Conservation (phyloP, 2,113 vertebrate species). For the Cettia cetti region DNA sequence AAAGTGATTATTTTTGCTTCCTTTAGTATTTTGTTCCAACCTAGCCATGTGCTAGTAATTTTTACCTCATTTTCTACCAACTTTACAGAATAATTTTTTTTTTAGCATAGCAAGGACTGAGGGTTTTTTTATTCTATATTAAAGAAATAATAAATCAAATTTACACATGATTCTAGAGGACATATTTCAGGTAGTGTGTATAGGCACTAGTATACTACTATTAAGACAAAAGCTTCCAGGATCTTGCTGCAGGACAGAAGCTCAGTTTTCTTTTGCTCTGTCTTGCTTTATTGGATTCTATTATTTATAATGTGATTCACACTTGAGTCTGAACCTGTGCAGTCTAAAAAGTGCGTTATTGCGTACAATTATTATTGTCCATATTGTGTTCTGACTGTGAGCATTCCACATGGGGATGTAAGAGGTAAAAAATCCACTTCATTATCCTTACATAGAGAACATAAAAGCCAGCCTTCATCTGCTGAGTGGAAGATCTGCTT, state of each 20-base stretch:
- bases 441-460: background rate
- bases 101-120: background rate
- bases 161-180: background rate
- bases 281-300: background rate
- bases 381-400: background rate
- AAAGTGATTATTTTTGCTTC: background rate
- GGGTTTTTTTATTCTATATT: background rate
- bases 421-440: background rate
- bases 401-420: background rate
- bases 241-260: background rate
- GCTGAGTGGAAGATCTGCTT: background rate
- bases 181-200: background rate
- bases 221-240: background rate
- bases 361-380: background rate
- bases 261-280: background rate
- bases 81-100: background rate
- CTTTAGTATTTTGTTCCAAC: background rate
- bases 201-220: background rate
- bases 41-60: background rate
- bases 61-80: background rate
- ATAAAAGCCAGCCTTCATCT: constrained; percentile 21
- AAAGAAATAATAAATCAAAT: background rate
- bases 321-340: background rate
- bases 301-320: constrained; percentile 26
- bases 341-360: background rate